Evolutionary conservation across 1,140 invertebrate genomes (phyloP).

Genomic region (Lasioglossum albipes): DNA sequence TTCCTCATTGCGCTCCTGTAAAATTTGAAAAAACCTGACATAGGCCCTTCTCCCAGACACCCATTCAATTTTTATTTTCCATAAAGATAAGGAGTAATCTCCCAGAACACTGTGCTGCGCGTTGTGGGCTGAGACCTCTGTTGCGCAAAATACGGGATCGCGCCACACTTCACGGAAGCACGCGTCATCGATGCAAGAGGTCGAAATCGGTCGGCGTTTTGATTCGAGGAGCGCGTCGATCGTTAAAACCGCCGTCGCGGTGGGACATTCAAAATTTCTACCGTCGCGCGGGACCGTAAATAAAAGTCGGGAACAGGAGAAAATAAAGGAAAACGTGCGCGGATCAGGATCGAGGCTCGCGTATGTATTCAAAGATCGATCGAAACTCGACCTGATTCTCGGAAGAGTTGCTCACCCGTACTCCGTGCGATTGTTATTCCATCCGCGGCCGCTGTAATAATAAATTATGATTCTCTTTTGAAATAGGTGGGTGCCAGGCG

Average conservation of each 20-base stretch:
- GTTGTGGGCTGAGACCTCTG: no score
- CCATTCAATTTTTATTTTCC: no score
- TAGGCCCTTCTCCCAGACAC: no score
- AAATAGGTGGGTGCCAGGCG: slow-evolving; percentile 71
- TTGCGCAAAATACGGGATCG: no score
- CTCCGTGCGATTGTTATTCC: slow-evolving; percentile 67
- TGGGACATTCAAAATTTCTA: slow-evolving; percentile 18
- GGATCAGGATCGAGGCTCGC: slow-evolving; percentile 37
- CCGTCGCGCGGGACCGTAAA: neutral
- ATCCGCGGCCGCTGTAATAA: slow-evolving; percentile 68
- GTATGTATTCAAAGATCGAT: slow-evolving; percentile 66
- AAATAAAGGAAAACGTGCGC: slow-evolving; percentile 36
- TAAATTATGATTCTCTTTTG: slow-evolving; percentile 74
- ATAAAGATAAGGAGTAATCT: no score
- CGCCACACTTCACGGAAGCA: no score
- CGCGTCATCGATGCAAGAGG: neutral
- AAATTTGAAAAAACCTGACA: no score
- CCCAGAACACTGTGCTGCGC: no score
- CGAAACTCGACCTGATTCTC: slow-evolving; percentile 58
- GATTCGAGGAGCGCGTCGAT: slow-evolving; percentile 7
- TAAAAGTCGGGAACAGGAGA: neutral
- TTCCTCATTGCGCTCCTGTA: no score
- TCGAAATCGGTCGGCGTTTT: slow-evolving; percentile 17
- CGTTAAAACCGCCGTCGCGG: slow-evolving; percentile 21
- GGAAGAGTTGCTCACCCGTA: slow-evolving; percentile 32